These are phyloP conservation scores for Homarus americanus DNA, from an alignment of 1,140 invertebrate species.

Conservation along the genomic window DNA sequence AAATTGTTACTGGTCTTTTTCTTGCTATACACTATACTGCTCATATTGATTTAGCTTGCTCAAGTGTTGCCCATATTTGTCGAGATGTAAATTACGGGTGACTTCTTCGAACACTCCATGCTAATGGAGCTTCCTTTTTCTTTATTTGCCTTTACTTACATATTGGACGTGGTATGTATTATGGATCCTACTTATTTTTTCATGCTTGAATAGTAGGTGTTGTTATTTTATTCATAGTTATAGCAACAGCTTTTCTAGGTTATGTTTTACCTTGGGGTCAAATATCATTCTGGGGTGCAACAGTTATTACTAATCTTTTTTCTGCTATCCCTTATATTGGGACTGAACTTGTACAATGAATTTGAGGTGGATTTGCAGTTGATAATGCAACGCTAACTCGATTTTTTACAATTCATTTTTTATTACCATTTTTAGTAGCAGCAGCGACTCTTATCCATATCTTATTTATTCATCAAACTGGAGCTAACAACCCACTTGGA, in stretches of 20 bases:
- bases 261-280: conserved; percentile 86
- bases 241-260: conserved; percentile 84
- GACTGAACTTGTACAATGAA: conserved; percentile 81
- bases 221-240: conserved; percentile 82
- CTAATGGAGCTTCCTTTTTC: conserved; percentile 78
- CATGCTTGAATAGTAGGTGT: conserved; percentile 81
- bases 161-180: conserved; percentile 77
- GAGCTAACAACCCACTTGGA: conserved; percentile 74
- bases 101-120: conserved; percentile 81
- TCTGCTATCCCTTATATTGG: conserved; percentile 84
- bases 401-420: conserved; percentile 86
- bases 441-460: conserved; percentile 82
- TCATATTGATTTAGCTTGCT: conserved; percentile 81
- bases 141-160: conserved; percentile 77
- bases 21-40: conserved; percentile 82
- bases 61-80: conserved; percentile 79
- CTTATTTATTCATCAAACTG: conserved; percentile 82
- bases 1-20: conserved; percentile 82
- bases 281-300: conserved; percentile 86
- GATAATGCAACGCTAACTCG: conserved; percentile 84
- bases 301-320: conserved; percentile 85
- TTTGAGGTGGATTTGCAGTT: conserved; percentile 85
- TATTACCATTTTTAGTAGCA: conserved; percentile 84
- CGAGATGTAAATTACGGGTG: conserved; percentile 79
- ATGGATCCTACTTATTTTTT: conserved; percentile 77